Percentiles rank a stretch among this genome's conserved stretches.
phyloP scores from a whole-genome alignment of 2,113 vertebrate species.

The Hippolais icterina region DNA sequence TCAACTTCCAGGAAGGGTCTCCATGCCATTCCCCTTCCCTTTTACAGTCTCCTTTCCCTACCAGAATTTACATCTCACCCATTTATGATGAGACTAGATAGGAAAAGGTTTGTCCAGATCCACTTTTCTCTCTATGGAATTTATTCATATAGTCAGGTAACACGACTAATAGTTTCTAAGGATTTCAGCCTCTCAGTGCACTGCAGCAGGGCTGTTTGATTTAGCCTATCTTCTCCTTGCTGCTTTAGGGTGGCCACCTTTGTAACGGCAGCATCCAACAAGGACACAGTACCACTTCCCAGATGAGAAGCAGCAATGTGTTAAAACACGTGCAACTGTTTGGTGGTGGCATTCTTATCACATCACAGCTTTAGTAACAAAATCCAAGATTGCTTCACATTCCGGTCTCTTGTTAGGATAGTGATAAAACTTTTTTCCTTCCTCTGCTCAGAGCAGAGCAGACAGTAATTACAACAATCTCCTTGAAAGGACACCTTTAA shows the following conservation, averaged over 20 bases:
- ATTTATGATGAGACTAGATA: not conserved
- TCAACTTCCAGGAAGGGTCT: not conserved
- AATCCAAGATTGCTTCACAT: not conserved
- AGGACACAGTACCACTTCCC: not conserved
- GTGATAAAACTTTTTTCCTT: not conserved
- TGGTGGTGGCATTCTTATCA: not conserved
- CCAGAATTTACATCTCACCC: not conserved
- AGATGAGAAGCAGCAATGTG: not conserved
- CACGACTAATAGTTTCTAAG: not conserved
- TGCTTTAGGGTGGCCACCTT: not conserved
- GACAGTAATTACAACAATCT: not conserved
- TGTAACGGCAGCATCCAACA: not conserved
- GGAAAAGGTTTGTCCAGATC: not conserved
- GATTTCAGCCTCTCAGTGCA: not conserved
- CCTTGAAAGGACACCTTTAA: not conserved
- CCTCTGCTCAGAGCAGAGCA: not conserved
- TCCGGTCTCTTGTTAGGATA: fast-evolving
- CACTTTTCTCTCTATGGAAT: not conserved
- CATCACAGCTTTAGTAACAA: not conserved
- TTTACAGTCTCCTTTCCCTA: not conserved
- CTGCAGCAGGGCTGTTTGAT: not conserved
- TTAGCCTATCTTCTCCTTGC: not conserved
- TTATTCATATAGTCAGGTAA: not conserved
- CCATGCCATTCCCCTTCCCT: fast-evolving
- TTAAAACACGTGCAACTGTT: not conserved